Evolutionary conservation across 1,140 invertebrate genomes (phyloP).

Genomic region (Oreohelix idahoensis): DNA sequence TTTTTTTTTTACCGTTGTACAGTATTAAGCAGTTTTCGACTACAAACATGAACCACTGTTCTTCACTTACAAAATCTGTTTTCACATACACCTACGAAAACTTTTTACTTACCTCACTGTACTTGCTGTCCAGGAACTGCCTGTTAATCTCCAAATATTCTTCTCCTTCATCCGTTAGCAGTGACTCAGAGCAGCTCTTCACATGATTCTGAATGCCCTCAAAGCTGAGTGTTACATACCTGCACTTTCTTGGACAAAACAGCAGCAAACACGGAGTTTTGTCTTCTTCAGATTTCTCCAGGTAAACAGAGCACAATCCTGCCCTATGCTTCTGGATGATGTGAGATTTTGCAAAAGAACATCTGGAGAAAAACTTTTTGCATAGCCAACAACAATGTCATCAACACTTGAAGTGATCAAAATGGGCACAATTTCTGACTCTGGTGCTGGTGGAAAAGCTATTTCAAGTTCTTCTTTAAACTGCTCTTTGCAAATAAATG

Average conservation of each 20-base stretch:
- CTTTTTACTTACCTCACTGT: conserved; percentile 18
- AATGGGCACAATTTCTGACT: background rate
- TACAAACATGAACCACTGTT: no score
- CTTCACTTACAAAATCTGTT: no score
- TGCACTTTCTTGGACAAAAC: conserved; percentile 29
- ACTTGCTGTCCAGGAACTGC: background rate
- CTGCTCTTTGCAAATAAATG: background rate
- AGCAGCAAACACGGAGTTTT: conserved; percentile 9
- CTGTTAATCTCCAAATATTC: background rate
- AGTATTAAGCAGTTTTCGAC: no score
- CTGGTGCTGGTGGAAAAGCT: background rate
- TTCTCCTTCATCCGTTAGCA: background rate
- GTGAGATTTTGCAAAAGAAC: conserved; percentile 28
- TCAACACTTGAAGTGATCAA: conserved; percentile 12
- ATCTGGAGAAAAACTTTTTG: conserved; percentile 15
- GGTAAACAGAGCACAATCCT: conserved; percentile 19
- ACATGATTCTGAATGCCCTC: conserved; percentile 9
- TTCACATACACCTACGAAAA: no score
- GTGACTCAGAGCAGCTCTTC: background rate
- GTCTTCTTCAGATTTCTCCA: conserved; percentile 1
- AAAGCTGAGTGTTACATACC: conserved; percentile 18
- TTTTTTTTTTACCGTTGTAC: no score
- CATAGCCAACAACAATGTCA: conserved; percentile 35
- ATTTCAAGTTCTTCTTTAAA: background rate
- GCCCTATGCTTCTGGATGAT: conserved; percentile 25